These are phyloP conservation scores for Sinocyclocheilus maitianheensis DNA, from an alignment of 2,113 vertebrate genomes.

Conservation along the genomic window DNA sequence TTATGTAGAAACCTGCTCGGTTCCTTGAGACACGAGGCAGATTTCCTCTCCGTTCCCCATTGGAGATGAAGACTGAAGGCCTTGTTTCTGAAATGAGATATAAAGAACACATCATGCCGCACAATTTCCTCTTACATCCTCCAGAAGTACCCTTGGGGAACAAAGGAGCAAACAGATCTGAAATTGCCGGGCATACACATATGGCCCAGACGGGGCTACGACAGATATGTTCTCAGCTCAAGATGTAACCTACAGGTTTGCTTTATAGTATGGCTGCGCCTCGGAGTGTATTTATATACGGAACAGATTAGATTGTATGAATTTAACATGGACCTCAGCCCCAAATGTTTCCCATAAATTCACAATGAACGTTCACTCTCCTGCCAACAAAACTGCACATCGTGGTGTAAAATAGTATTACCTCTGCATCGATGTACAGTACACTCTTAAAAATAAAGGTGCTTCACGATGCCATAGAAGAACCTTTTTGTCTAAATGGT, in stretches of 20 bases:
- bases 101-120: constrained; percentile 65
- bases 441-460: not conserved
- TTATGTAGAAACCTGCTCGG: constrained; percentile 49
- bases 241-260: constrained; percentile 4
- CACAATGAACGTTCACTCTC: constrained; percentile 31
- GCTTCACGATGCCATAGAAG: too few species aligned
- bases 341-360: constrained; percentile 9
- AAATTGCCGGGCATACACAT: not conserved
- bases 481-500: too few species aligned
- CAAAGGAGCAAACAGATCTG: constrained; percentile 25
- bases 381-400: constrained; percentile 29
- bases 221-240: not conserved
- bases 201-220: not conserved
- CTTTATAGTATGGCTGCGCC: not conserved
- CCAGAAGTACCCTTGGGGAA: constrained; percentile 45
- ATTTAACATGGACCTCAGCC: constrained; percentile 10
- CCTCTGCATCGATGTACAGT: constrained; percentile 29
- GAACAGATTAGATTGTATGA: constrained; percentile 28
- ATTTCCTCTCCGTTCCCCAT: constrained; percentile 70
- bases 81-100: constrained; percentile 72
- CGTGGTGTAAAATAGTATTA: constrained; percentile 9
- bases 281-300: constrained; percentile 19
- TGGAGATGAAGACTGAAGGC: constrained; percentile 62
- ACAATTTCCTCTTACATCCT: constrained; percentile 72
- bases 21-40: constrained; percentile 69